These are phyloP conservation scores for Notothenia rossii DNA, from an alignment of 2,113 vertebrate genomes.

Conservation along the genomic window DNA sequence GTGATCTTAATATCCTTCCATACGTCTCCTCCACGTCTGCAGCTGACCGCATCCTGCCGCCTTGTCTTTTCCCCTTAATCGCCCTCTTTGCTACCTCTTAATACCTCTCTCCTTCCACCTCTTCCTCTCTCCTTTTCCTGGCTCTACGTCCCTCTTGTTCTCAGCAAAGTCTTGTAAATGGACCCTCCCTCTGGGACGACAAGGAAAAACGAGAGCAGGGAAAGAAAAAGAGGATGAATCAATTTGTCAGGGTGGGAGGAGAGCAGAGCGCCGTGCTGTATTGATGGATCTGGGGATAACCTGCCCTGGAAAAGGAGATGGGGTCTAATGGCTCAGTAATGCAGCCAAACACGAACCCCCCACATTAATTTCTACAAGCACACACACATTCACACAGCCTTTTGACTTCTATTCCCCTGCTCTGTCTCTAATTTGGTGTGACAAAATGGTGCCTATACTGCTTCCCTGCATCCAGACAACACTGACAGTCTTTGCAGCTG, in stretches of 20 bases:
- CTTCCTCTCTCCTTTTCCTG: constrained; percentile 30
- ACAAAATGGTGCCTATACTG: constrained; percentile 60
- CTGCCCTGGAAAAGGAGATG: constrained; percentile 54
- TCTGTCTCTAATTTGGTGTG: constrained; percentile 35
- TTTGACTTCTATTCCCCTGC: constrained; percentile 25
- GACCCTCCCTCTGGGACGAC: constrained; percentile 73
- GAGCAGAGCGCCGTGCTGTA: constrained; percentile 36
- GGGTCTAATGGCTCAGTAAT: constrained; percentile 63
- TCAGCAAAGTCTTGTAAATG: constrained; percentile 71
- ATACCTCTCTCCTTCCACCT: constrained; percentile 43
- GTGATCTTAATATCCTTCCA: constrained; percentile 38
- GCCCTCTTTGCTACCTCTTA: constrained; percentile 16
- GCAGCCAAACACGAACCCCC: constrained; percentile 33
- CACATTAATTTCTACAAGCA: background rate
- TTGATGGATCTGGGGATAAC: constrained; percentile 58
- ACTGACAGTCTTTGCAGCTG: constrained; percentile 13
- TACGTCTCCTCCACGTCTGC: constrained; percentile 10
- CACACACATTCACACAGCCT: constrained; percentile 8
- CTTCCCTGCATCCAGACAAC: constrained; percentile 13
- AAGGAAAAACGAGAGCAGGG: constrained; percentile 62
- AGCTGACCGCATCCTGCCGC: constrained; percentile 22
- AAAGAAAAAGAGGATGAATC: constrained; percentile 64
- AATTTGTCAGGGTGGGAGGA: constrained; percentile 60
- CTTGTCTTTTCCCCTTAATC: constrained; percentile 40
- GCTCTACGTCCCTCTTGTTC: constrained; percentile 32